Conservation (phyloP, 2,888 invertebrate genomes). For the Cetonia aurata region DNA sequence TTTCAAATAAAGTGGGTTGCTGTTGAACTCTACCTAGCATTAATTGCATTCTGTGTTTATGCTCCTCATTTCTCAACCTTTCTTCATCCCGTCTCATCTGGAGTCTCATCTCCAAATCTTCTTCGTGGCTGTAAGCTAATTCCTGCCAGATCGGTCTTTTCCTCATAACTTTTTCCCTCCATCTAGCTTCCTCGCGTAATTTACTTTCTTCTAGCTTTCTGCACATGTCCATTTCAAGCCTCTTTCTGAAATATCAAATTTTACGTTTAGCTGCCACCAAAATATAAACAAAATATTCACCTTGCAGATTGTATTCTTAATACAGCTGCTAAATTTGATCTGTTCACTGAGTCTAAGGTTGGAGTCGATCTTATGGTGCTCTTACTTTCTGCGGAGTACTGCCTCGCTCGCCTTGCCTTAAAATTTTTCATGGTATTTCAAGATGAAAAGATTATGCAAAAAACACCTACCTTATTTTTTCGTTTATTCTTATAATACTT, state of each 20-base stretch:
- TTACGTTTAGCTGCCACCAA: background rate
- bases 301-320: constrained; percentile 74
- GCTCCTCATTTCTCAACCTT: constrained; percentile 75
- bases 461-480: constrained; percentile 45
- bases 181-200: constrained; percentile 70
- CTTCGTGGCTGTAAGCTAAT: constrained; percentile 75
- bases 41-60: constrained; percentile 78
- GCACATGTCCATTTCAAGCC: constrained; percentile 74
- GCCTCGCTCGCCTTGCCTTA: constrained; percentile 45
- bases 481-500: constrained; percentile 59
- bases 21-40: constrained; percentile 79
- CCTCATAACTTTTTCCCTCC: constrained; percentile 73
- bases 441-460: constrained; percentile 20
- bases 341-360: constrained; percentile 67
- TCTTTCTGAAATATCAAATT: constrained; percentile 64
- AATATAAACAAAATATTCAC: constrained; percentile 51
- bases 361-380: constrained; percentile 60
- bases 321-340: constrained; percentile 78
- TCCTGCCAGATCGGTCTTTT: constrained; percentile 80
- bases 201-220: constrained; percentile 72
- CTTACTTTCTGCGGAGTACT: constrained; percentile 59
- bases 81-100: constrained; percentile 78
- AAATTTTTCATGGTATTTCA: background rate
- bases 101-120: constrained; percentile 76
- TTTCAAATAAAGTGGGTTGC: constrained; percentile 79